These are phyloP conservation scores for Tychaedon coryphoeus DNA, from an alignment of 2,113 vertebrate species.

Conservation along the genomic window DNA sequence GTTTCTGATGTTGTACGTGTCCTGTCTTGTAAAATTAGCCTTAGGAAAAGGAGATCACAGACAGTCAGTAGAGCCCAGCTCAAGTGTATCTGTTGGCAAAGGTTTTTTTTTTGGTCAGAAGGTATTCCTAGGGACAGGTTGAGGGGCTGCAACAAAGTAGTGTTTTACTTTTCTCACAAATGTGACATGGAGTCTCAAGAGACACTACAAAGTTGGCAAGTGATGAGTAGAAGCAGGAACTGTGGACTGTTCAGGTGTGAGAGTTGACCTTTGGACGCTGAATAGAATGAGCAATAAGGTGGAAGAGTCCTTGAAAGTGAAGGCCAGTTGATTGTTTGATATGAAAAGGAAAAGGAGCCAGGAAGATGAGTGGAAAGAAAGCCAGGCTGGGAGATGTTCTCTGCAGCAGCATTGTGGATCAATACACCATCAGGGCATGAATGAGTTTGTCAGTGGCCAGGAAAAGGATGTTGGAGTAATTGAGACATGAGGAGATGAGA, in stretches of 20 bases:
- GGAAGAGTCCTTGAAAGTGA: slow-evolving; percentile 26
- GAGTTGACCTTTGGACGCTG: background rate
- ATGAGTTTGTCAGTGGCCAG: slow-evolving; percentile 25
- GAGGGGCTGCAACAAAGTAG: background rate
- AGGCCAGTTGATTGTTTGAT: background rate
- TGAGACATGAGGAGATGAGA: slow-evolving; percentile 26
- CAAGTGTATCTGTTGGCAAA: background rate
- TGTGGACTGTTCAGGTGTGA: background rate
- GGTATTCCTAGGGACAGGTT: background rate
- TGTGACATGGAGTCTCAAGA: background rate
- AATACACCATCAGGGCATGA: background rate
- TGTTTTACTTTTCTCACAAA: background rate
- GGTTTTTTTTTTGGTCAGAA: background rate
- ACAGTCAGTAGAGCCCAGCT: background rate
- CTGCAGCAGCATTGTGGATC: background rate
- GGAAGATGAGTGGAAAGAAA: background rate
- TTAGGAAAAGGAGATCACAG: background rate
- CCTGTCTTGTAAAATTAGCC: background rate
- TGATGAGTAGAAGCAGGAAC: background rate
- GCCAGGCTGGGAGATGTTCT: background rate
- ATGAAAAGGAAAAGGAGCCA: background rate
- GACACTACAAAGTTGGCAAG: background rate
- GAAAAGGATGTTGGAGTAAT: slow-evolving; percentile 44
- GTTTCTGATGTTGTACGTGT: background rate
- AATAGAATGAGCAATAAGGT: slow-evolving; percentile 6